phyloP scores from a whole-genome alignment of 2,113 vertebrate species.

The Macquaria ambigua region DNA sequence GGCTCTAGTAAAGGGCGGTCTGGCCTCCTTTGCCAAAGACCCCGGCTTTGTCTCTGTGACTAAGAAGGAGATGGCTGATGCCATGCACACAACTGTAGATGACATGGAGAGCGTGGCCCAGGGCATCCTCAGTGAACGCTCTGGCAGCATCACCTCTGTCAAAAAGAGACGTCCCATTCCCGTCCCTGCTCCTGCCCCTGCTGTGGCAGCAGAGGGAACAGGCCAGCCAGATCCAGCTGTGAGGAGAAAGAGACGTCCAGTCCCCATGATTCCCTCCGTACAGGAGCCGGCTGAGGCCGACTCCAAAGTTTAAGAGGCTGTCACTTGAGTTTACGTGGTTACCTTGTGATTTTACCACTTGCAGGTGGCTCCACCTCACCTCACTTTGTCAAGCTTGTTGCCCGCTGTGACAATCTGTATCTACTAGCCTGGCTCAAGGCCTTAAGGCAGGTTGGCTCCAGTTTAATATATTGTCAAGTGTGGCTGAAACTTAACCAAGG shows the following conservation, averaged over 20 bases:
- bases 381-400: constrained; percentile 51
- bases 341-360: constrained; percentile 29
- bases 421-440: constrained; percentile 22
- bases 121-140: constrained; percentile 81
- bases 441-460: constrained; percentile 30
- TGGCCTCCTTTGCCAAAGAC: constrained; percentile 83
- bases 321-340: constrained; percentile 12
- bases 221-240: constrained; percentile 68
- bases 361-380: constrained; percentile 55
- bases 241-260: constrained; percentile 78
- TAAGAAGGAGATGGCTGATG: constrained; percentile 86
- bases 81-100: constrained; percentile 81
- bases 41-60: constrained; percentile 81
- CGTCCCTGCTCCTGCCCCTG: constrained; percentile 39
- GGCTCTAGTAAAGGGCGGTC: constrained; percentile 87
- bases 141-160: constrained; percentile 38
- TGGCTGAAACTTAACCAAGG: constrained; percentile 45
- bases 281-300: constrained; percentile 32
- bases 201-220: constrained; percentile 14
- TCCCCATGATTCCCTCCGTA: constrained; percentile 67
- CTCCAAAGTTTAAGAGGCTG: constrained; percentile 65
- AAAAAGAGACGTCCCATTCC: constrained; percentile 79
- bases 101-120: constrained; percentile 85
- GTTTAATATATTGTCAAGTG: constrained; percentile 41
- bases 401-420: constrained; percentile 42